phyloP scores from a whole-genome alignment of 2,888 invertebrate species.

The Cyrtodaria siliqua region DNA sequence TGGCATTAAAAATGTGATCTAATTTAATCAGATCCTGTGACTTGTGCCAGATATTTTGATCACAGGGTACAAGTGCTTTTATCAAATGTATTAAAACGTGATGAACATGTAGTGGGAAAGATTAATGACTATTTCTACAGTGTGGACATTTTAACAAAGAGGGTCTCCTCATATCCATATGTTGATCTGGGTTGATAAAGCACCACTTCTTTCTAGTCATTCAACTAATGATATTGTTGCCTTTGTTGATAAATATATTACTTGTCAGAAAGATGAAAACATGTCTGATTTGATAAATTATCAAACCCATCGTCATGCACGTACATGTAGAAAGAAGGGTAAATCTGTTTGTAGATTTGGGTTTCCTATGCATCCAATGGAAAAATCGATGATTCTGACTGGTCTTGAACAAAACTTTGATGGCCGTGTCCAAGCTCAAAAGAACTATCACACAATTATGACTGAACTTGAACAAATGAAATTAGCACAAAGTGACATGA shows the following conservation, averaged over 20 bases:
- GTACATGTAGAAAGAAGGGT: conserved; percentile 27
- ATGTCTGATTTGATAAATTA: conserved; percentile 20
- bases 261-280: conserved; percentile 12
- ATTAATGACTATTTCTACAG: conserved; percentile 33
- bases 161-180: conserved; percentile 60
- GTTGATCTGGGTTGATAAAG: conserved; percentile 57
- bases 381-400: conserved; percentile 11
- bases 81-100: conserved; percentile 11
- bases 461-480: conserved; percentile 18
- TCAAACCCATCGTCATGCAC: conserved; percentile 34
- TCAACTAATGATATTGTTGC: not conserved
- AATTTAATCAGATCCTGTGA: conserved; percentile 46
- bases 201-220: conserved; percentile 4
- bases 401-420: conserved; percentile 4
- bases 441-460: conserved; percentile 8
- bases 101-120: conserved; percentile 24
- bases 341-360: conserved; percentile 17
- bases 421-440: not conserved
- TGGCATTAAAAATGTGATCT: conserved; percentile 18
- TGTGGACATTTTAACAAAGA: conserved; percentile 51
- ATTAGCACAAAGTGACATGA: not conserved
- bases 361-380: conserved; percentile 32
- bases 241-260: conserved; percentile 21
- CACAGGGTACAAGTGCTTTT: conserved; percentile 39
- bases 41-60: conserved; percentile 40